A percentile compares a stretch with the other conserved stretches of the same genome.
These are phyloP conservation scores for Leptinotarsa texana DNA, from an alignment of 1,140 invertebrate species.

Conservation along the genomic window DNA sequence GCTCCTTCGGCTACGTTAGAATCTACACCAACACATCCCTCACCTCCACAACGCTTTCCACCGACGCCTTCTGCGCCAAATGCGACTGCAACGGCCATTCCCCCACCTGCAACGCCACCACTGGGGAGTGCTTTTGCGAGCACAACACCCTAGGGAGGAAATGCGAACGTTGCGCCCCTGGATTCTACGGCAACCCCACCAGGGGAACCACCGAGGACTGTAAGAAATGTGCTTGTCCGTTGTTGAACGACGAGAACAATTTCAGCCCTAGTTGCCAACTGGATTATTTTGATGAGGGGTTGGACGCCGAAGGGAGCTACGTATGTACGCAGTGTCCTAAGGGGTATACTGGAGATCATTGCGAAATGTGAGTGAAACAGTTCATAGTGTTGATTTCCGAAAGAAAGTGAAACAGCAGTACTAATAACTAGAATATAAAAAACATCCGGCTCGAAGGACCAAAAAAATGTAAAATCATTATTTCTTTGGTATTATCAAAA, in stretches of 20 bases:
- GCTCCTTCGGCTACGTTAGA: constrained; percentile 82
- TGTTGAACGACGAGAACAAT: constrained; percentile 75
- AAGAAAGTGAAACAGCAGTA: not conserved
- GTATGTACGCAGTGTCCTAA: constrained; percentile 86
- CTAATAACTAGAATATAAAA: not conserved
- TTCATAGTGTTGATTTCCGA: not conserved
- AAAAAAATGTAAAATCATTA: too few relatives aligned
- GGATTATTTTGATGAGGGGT: constrained; percentile 59
- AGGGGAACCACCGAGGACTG: constrained; percentile 77
- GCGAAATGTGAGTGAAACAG: constrained; percentile 73
- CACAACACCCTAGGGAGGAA: constrained; percentile 68
- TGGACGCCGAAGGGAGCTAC: constrained; percentile 66
- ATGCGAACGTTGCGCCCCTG: constrained; percentile 85
- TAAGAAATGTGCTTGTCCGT: constrained; percentile 85
- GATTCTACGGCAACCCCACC: constrained; percentile 90
- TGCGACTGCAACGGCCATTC: constrained; percentile 92
- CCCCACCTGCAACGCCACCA: constrained; percentile 69
- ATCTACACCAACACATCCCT: constrained; percentile 64
- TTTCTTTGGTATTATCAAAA: too few relatives aligned
- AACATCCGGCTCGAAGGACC: too few relatives aligned
- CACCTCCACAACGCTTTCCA: constrained; percentile 37
- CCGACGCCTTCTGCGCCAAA: constrained; percentile 70
- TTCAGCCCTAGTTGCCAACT: constrained; percentile 85
- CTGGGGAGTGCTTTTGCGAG: constrained; percentile 73
- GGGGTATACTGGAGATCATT: constrained; percentile 90